Evolutionary conservation across 2,888 invertebrate genomes (phyloP).

Genomic region (Sinohyriopsis cumingii): DNA sequence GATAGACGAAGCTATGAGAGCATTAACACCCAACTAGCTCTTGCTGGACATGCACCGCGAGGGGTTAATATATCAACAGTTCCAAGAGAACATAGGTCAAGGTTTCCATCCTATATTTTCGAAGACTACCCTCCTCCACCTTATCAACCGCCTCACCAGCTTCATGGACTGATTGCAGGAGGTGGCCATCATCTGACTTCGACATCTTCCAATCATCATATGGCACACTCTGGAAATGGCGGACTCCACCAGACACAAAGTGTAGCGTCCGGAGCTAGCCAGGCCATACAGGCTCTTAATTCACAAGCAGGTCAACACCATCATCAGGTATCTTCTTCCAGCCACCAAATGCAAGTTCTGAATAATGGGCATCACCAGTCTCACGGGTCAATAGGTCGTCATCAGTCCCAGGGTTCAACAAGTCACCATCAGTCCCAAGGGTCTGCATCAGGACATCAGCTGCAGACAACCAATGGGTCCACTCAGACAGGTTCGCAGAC

Average conservation of each 20-base stretch:
- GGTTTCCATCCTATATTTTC: constrained; percentile 51
- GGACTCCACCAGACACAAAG: too few species aligned
- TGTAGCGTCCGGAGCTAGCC: too few species aligned
- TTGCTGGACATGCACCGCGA: constrained; percentile 44
- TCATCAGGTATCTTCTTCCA: constrained; percentile 10
- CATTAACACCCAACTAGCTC: constrained; percentile 57
- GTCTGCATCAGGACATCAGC: constrained; percentile 31
- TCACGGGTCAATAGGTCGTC: constrained; percentile 25
- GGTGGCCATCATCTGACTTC: too few species aligned
- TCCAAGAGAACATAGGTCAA: constrained; percentile 36
- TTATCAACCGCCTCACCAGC: constrained; percentile 57
- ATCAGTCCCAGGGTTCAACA: constrained; percentile 26
- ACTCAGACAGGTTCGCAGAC: constrained; percentile 24
- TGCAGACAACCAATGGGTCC: constrained; percentile 17
- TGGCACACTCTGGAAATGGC: too few species aligned
- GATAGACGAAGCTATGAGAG: constrained; percentile 64
- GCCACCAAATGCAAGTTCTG: constrained; percentile 2
- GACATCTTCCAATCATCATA: too few species aligned
- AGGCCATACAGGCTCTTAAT: too few species aligned
- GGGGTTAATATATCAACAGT: constrained; percentile 38
- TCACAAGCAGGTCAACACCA: constrained; percentile 7
- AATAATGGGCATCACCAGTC: constrained; percentile 7
- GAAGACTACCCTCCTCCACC: constrained; percentile 65
- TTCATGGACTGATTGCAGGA: constrained; percentile 9
- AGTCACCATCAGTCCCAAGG: constrained; percentile 28